These are phyloP conservation scores for Psittacula echo DNA, from an alignment of 2,797 vertebrate genomes.

Conservation along the genomic window DNA sequence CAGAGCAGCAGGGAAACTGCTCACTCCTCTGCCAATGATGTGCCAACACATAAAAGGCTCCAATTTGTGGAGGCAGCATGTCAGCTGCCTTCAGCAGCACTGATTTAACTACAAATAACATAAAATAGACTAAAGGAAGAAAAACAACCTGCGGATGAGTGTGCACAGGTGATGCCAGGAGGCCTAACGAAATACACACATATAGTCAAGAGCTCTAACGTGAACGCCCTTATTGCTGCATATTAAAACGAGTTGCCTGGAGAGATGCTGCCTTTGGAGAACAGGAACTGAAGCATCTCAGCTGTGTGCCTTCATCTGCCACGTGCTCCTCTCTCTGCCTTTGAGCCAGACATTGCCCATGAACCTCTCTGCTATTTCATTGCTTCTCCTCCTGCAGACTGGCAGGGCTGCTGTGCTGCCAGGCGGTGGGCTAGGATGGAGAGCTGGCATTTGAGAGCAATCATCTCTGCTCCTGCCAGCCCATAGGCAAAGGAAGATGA, in stretches of 20 bases:
- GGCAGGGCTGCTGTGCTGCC: background rate
- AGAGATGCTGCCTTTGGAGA: slow-evolving; percentile 37
- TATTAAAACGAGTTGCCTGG: slow-evolving; percentile 15
- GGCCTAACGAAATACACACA: background rate
- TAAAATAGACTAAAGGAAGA: background rate
- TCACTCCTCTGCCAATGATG: background rate
- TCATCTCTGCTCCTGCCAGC: background rate
- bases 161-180: slow-evolving; percentile 26
- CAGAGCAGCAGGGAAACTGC: background rate
- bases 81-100: slow-evolving; percentile 1
- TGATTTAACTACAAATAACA: slow-evolving; percentile 15
- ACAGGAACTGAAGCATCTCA: background rate
- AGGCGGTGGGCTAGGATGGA: accelerated
- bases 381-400: background rate
- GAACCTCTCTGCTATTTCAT: background rate
- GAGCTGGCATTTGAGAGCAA: background rate
- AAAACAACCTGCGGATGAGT: background rate
- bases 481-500: background rate
- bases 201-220: background rate
- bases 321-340: background rate
- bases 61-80: background rate
- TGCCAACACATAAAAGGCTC: background rate
- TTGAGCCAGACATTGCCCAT: background rate
- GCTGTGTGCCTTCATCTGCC: background rate
- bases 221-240: background rate